Base-by-base conservation (phyloP, 2,797 vertebrate genomes). In the Tapera naevia region DNA sequence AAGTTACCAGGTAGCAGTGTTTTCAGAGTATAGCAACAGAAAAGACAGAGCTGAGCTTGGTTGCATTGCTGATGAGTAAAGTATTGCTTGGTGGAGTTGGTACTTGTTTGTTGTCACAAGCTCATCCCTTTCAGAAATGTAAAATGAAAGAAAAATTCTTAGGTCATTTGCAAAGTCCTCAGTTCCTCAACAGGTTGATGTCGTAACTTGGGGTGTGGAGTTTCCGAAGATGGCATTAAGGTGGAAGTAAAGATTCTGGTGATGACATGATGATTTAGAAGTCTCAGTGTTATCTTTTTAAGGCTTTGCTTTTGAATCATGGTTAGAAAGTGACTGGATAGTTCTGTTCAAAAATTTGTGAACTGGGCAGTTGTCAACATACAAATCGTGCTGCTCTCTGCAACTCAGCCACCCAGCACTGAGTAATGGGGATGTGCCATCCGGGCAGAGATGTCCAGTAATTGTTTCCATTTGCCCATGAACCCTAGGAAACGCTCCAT, bases 201-300 rank as follows among this genome's bases (percentile, higher is more conserved):
- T 58, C 50, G 4, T 58, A 39, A 33, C 0, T 0, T 22, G 24
- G 39, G 25, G n/a, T 18, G 4, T 37, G 50, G n/a, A 50, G 48
- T 65, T 90, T 22, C 32, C 2, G 32, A 78, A 73, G 33, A 1
- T 65, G 66, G 27, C 61, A 18, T 46, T 54, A 27, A 88, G 53
- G 61, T 61, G 46, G 43, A 75, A 41, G 30, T 17, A 50, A 48
- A 66, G 62, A 11, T 45, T 71, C 32, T 32, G 41, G 16, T 54
- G 46, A 54, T 79, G 46, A 10, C 7, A 0, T 3, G 41, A 9
- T 30, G 50, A 13, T 50, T 4, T 3, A 16, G 28, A 60, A 79
- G 25, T 39, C 32, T 37, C 17, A 17, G 4, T 57, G 9, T 9
- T 57, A 14, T 65, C 45, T 8, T 67, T 14, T 19, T 48, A 62